Base-by-base conservation (phyloP, 2,888 invertebrate species). In the Campoletis raptor region DNA sequence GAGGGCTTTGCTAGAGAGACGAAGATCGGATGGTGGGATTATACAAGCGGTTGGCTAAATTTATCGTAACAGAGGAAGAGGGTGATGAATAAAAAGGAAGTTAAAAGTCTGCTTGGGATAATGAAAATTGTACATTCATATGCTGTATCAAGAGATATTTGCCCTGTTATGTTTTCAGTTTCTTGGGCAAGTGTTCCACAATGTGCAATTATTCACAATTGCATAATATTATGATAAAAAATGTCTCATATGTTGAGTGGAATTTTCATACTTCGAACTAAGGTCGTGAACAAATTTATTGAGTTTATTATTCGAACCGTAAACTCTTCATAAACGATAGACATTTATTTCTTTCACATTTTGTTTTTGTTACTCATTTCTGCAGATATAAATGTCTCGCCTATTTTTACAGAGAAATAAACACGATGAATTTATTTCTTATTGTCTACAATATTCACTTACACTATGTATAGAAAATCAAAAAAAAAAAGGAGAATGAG, bases 1-100 rank as follows among this genome's bases (percentile, higher is more conserved):
- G 66, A 81, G 72, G 30, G 67, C 42, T 77, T 42, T 61, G 81
- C 67, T 36, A 70, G 84, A 82, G 74, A 79, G 84, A 84, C 85
- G 81, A 73, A 89, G 86, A 89, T 89, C 85, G 87, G 87, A 72
- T 72, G 72, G 78, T 69, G 78, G 89, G 88, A 89, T 89, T 89
- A 88, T 85, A 83, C 80, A 84, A 81, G 45, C 82, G 78, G 76
- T 74, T 70, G 77, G 78, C 66, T 76, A 72, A 88, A 89, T 89
- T 89, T 89, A 89, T 87, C 83, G 87, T 77, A 85, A 81, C 76
- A 48, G 70, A 70, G 76, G 73, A 78, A 69, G 42, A 57, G 69
- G 57, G 36, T 83, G 36, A 57, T 61, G 81, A 77, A 81, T 37
- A 83, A 66, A 61, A 73, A 69, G 80, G 30, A 79, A 80, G 48